These are phyloP conservation scores for Neodontobutis hainanensis DNA, from an alignment of 2,113 vertebrate species.

Conservation along the genomic window DNA sequence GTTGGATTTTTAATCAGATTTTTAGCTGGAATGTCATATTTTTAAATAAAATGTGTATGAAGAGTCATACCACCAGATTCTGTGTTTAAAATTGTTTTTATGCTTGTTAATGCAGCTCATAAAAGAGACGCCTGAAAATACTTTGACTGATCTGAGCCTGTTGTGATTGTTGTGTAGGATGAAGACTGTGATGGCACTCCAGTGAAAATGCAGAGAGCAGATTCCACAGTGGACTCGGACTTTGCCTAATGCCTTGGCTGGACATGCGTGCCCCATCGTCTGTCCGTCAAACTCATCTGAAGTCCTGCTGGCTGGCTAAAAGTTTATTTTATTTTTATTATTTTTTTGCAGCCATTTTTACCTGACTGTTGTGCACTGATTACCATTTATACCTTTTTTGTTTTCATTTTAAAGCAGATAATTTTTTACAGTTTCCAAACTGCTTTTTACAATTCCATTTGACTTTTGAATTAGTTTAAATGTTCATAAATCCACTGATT, in stretches of 20 bases:
- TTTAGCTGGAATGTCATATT: too few relatives aligned
- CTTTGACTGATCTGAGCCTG: not conserved
- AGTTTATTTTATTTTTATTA: too few relatives aligned
- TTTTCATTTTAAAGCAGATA: not conserved
- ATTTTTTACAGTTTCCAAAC: not conserved
- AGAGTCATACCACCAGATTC: too few relatives aligned
- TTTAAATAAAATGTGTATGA: too few relatives aligned
- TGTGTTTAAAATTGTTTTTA: too few relatives aligned
- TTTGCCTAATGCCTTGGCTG: not conserved
- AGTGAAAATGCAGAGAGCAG: conserved; percentile 81
- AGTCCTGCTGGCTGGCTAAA: too few relatives aligned
- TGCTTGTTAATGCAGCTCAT: not conserved
- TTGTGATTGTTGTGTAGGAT: conserved; percentile 23
- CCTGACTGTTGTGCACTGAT: not conserved
- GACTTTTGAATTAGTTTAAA: not conserved
- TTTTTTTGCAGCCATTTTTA: not conserved
- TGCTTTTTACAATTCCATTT: not conserved
- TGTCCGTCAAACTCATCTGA: too few relatives aligned
- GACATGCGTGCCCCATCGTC: too few relatives aligned
- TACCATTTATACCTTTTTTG: not conserved
- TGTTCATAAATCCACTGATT: not conserved
- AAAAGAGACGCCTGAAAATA: not conserved
- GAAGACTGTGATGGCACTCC: conserved; percentile 79
- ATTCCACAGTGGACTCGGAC: conserved; percentile 63
- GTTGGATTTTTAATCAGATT: too few relatives aligned